Conservation (phyloP, 2,797 vertebrate species). For the Spinus pinus region DNA sequence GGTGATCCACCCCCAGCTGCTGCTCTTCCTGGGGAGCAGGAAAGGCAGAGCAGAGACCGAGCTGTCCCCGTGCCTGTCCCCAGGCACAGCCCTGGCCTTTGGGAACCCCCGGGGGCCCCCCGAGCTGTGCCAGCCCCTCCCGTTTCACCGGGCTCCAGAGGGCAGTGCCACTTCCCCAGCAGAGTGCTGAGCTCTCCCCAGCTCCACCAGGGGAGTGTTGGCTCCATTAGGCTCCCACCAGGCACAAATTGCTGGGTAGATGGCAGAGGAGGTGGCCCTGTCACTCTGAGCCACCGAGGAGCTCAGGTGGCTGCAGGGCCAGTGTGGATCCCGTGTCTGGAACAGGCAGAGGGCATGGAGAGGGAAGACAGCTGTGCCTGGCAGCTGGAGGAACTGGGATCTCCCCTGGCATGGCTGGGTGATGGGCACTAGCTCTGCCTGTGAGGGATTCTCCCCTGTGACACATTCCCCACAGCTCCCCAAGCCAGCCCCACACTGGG, state of each 20-base stretch:
- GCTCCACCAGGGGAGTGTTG: not conserved
- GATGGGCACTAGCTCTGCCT: not conserved
- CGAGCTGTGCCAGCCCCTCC: not conserved
- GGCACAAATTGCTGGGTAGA: not conserved
- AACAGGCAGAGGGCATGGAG: accelerated
- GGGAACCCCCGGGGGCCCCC: not conserved
- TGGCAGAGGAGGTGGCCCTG: not conserved
- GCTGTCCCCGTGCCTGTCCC: too few relatives aligned
- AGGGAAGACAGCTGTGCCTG: not conserved
- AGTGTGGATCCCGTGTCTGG: accelerated
- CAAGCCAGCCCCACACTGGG: too few relatives aligned
- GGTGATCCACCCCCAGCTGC: not conserved
- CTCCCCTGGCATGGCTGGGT: not conserved
- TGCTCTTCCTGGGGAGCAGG: not conserved
- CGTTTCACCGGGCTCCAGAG: not conserved
- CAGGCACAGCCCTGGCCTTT: not conserved
- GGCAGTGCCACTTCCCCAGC: not conserved
- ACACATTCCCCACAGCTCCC: too few relatives aligned
- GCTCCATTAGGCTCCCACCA: not conserved
- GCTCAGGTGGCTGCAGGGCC: not conserved
- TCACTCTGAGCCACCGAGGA: not conserved
- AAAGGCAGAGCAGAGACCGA: not conserved
- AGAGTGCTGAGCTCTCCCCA: not conserved
- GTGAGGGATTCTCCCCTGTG: too few relatives aligned
- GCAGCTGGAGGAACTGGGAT: not conserved